Evolutionary conservation across 2,888 invertebrate species (phyloP).

Genomic region (Chirona hameri): DNA sequence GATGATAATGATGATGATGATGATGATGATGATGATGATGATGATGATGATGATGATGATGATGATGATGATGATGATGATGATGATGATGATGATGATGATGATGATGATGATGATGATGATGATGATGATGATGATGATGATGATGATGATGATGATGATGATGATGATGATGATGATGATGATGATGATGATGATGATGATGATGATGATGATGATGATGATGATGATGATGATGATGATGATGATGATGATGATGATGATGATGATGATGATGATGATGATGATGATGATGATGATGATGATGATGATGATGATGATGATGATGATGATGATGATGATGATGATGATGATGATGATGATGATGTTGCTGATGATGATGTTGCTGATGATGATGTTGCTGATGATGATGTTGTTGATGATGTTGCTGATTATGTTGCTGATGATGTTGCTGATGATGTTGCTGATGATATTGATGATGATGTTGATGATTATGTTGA

Average conservation of each 20-base stretch:
- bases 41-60: constrained; percentile 22
- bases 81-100: constrained; percentile 22
- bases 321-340: constrained; percentile 22
- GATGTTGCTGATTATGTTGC: no score
- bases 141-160: constrained; percentile 22
- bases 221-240: constrained; percentile 22
- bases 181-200: constrained; percentile 22
- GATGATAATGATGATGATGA: constrained; percentile 22
- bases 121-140: constrained; percentile 22
- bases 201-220: constrained; percentile 22
- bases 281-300: constrained; percentile 22
- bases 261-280: constrained; percentile 2
- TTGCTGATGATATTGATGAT: no score
- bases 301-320: constrained; percentile 22
- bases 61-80: constrained; percentile 22
- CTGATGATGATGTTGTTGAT: no score
- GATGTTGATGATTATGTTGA: no score
- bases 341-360: constrained; percentile 22
- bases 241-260: constrained; percentile 22
- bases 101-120: constrained; percentile 22
- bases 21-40: constrained; percentile 22
- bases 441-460: no score
- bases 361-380: no score
- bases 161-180: constrained; percentile 22
- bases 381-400: no score